Evolutionary conservation across 2,888 invertebrate species (phyloP).

Genomic region (Drosophila stalkeri): DNA sequence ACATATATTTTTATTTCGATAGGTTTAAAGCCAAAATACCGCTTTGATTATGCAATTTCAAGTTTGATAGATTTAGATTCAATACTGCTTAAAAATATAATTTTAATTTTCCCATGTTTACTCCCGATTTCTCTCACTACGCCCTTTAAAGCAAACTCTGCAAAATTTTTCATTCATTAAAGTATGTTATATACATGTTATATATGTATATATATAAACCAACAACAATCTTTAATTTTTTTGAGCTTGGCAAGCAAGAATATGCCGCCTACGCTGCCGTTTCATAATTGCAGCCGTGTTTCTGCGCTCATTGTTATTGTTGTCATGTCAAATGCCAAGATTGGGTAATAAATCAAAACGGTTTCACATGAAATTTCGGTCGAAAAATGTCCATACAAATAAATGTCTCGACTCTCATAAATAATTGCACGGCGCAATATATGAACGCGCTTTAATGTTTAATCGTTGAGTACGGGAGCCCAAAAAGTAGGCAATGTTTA

Average conservation of each 20-base stretch:
- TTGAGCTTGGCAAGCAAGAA: slow-evolving; percentile 32
- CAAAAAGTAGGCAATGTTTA: slow-evolving; percentile 17
- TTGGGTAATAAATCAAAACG: slow-evolving; percentile 69
- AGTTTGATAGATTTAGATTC: not conserved
- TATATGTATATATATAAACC: not conserved
- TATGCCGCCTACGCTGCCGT: slow-evolving; percentile 8
- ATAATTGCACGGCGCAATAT: slow-evolving; percentile 31
- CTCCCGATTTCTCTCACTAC: not conserved
- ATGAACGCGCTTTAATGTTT: slow-evolving; percentile 17
- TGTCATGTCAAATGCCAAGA: slow-evolving; percentile 58
- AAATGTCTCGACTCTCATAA: slow-evolving; percentile 40
- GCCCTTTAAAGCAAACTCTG: not conserved
- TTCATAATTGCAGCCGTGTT: slow-evolving; percentile 48
- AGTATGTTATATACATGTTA: not conserved
- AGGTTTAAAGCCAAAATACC: not conserved
- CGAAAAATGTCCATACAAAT: slow-evolving; percentile 47
- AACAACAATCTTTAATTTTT: not conserved
- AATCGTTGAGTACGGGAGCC: slow-evolving; percentile 1
- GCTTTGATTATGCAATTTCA: too few relatives aligned
- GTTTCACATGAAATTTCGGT: slow-evolving; percentile 43
- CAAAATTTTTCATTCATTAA: not conserved
- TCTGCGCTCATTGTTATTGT: slow-evolving; percentile 29
- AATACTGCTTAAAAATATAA: too few relatives aligned
- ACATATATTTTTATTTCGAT: too few relatives aligned
- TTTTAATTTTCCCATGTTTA: not conserved